Evolutionary conservation across 2,888 invertebrate species (phyloP).

Genomic region (Lacanobia oleracea): DNA sequence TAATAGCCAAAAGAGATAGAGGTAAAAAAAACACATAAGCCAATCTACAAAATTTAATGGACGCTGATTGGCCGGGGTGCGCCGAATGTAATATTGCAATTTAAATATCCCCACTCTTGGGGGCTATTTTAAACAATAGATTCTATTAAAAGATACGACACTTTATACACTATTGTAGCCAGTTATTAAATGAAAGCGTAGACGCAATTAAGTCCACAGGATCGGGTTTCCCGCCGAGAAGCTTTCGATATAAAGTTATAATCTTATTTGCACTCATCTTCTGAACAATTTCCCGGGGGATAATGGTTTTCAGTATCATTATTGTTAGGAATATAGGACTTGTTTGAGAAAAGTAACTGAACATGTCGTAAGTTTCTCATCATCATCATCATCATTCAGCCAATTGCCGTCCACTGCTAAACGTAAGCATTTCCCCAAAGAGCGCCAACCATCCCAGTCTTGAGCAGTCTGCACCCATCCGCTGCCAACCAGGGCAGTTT

Average conservation of each 20-base stretch:
- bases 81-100: not conserved
- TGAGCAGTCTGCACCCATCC: too few relatives aligned
- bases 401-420: too few relatives aligned
- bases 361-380: not conserved
- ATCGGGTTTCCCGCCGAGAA: conserved; percentile 32
- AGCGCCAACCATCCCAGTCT: too few relatives aligned
- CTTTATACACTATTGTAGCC: conserved; percentile 22
- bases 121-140: conserved; percentile 17
- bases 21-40: not conserved
- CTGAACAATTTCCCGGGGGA: conserved; percentile 34
- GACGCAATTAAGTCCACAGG: conserved; percentile 21
- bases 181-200: conserved; percentile 24
- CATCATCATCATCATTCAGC: too few relatives aligned
- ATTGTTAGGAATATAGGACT: not conserved
- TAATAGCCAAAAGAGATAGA: too few relatives aligned
- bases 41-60: not conserved
- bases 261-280: conserved; percentile 55
- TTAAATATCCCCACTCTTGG: not conserved
- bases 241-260: conserved; percentile 56
- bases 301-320: conserved; percentile 32
- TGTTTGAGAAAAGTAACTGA: not conserved
- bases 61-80: not conserved
- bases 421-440: too few relatives aligned
- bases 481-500: too few relatives aligned
- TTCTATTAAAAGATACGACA: conserved; percentile 41